These are phyloP conservation scores for Parazoanthus darwini DNA, from an alignment of 92 coral and sea anemone genomes.

Conservation along the genomic window DNA sequence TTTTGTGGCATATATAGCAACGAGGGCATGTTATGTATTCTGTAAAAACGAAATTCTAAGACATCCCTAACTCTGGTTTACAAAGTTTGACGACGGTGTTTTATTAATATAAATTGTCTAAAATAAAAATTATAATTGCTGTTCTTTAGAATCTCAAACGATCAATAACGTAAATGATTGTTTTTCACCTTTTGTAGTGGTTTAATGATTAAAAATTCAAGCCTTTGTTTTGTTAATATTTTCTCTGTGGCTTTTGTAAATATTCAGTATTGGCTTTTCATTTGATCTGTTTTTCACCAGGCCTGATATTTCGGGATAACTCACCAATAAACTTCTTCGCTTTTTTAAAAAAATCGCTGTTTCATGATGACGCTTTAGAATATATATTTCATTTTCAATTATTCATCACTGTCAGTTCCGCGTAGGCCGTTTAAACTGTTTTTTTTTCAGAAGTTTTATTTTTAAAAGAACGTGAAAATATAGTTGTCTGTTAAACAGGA, in stretches of 20 bases:
- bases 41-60: background rate
- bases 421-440: background rate
- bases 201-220: background rate
- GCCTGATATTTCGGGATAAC: background rate
- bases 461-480: no score
- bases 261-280: background rate
- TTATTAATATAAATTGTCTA: constrained; percentile 26
- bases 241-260: background rate
- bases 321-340: background rate
- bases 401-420: background rate
- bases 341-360: no score
- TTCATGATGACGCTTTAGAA: no score
- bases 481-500: background rate
- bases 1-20: background rate
- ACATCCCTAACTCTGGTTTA: background rate
- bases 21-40: background rate
- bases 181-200: constrained; percentile 4
- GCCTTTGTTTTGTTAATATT: background rate
- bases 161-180: background rate
- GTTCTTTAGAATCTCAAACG: background rate
- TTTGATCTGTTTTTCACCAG: background rate
- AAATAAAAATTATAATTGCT: constrained; percentile 44
- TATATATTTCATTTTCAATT: no score
- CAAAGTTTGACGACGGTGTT: background rate
- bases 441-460: background rate